Conservation (phyloP, 1,140 invertebrate genomes). For the Temnothorax longispinosus region DNA sequence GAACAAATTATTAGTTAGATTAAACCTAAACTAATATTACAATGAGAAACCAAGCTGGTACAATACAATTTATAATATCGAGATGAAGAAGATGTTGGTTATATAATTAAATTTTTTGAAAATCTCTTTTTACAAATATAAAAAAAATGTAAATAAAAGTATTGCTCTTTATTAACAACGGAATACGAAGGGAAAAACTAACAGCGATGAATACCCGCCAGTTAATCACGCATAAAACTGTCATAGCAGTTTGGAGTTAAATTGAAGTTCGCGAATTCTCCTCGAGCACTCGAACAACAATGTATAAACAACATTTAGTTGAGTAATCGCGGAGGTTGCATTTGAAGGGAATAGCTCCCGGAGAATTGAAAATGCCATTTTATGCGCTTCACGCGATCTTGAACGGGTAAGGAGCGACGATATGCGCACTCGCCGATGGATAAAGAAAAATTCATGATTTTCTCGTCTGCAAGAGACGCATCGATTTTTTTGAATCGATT, state of each 20-base stretch:
- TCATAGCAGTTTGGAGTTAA: slow-evolving; percentile 11
- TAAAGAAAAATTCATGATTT: slow-evolving; percentile 24
- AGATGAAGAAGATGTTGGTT: neutral
- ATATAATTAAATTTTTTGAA: neutral
- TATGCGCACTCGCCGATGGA: neutral
- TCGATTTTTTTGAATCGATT: slow-evolving; percentile 25
- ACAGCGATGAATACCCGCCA: neutral
- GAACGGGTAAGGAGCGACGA: neutral
- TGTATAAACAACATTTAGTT: slow-evolving; percentile 38
- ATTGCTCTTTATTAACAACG: neutral
- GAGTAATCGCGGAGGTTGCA: slow-evolving; percentile 34
- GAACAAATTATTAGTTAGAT: neutral
- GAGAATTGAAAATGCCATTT: slow-evolving; percentile 29
- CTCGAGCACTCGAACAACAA: slow-evolving; percentile 3
- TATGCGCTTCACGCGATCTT: slow-evolving; percentile 23
- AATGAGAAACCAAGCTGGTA: neutral
- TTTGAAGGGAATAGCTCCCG: slow-evolving; percentile 5
- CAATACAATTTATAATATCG: neutral
- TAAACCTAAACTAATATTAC: neutral
- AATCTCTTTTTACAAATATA: neutral
- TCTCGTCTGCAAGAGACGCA: neutral
- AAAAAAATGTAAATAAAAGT: neutral
- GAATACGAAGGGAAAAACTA: neutral
- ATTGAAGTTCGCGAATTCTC: slow-evolving; percentile 48
- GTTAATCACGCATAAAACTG: slow-evolving; percentile 47